Evolutionary conservation across 2,888 invertebrate species (phyloP).

Genomic region (Ctenicera cuprea): DNA sequence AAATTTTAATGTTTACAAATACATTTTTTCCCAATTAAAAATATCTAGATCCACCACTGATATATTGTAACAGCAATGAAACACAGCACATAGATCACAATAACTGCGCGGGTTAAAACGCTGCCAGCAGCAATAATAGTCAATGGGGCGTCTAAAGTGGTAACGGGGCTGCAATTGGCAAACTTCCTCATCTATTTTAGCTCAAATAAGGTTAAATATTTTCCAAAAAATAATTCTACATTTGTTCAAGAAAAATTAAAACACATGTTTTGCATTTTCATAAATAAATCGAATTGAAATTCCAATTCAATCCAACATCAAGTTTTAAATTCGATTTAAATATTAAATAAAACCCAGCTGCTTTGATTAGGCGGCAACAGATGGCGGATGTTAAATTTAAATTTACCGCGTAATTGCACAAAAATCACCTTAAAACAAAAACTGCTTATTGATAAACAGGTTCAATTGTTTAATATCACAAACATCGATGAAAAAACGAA

Average conservation of each 20-base stretch:
- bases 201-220: constrained; percentile 7
- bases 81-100: constrained; percentile 4
- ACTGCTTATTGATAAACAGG: not conserved
- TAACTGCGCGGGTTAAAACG: constrained; percentile 42
- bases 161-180: constrained; percentile 57
- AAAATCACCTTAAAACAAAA: not conserved
- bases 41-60: not conserved
- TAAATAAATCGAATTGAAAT: constrained; percentile 11
- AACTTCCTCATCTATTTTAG: constrained; percentile 59
- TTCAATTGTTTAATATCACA: constrained; percentile 9
- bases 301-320: not conserved
- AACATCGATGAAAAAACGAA: not conserved
- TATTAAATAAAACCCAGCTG: too few relatives aligned
- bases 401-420: not conserved
- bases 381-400: not conserved
- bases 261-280: too few relatives aligned
- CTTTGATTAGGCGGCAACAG: too few relatives aligned
- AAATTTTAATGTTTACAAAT: too few relatives aligned
- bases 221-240: too few relatives aligned
- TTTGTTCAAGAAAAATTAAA: too few relatives aligned
- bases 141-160: constrained; percentile 47
- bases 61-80: not conserved
- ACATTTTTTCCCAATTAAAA: too few relatives aligned
- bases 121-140: constrained; percentile 61
- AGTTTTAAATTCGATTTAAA: too few relatives aligned